Conservation (phyloP, 2,113 vertebrate species). For the Spilogale gracilis region DNA sequence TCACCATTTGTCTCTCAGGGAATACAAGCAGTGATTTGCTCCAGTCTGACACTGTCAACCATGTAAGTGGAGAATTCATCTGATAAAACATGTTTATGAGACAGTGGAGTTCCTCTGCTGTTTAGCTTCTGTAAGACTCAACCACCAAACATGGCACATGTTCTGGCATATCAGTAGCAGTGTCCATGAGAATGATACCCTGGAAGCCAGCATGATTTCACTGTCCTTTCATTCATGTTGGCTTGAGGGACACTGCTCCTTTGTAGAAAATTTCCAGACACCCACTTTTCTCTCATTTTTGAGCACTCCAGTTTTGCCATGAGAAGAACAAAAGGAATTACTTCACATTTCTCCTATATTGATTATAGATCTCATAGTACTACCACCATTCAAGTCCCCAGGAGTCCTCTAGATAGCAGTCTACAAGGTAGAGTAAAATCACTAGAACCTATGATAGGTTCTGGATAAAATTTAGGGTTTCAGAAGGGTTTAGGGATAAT, state of each 20-base stretch:
- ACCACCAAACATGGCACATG: neutral
- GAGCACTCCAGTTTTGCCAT: neutral
- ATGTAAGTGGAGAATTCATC: conserved; percentile 47
- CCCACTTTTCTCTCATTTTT: neutral
- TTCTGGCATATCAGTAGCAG: neutral
- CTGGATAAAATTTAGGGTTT: neutral
- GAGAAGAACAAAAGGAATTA: neutral
- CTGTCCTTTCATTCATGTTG: neutral
- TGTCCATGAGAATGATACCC: neutral
- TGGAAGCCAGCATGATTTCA: neutral
- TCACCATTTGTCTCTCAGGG: conserved; percentile 69
- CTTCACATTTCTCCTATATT: neutral
- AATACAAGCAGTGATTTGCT: conserved; percentile 47
- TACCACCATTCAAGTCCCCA: neutral
- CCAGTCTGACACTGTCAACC: conserved; percentile 19
- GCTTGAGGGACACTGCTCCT: neutral
- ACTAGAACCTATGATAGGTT: neutral
- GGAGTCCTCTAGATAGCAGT: neutral
- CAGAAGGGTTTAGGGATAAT: neutral
- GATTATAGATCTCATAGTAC: neutral
- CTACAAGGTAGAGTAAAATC: neutral
- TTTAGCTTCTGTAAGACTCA: neutral
- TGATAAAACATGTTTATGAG: neutral
- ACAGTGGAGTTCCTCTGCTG: neutral
- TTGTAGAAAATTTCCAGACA: neutral